Evolutionary conservation across 1,140 invertebrate species (phyloP).

Genomic region (Araneus ventricosus): DNA sequence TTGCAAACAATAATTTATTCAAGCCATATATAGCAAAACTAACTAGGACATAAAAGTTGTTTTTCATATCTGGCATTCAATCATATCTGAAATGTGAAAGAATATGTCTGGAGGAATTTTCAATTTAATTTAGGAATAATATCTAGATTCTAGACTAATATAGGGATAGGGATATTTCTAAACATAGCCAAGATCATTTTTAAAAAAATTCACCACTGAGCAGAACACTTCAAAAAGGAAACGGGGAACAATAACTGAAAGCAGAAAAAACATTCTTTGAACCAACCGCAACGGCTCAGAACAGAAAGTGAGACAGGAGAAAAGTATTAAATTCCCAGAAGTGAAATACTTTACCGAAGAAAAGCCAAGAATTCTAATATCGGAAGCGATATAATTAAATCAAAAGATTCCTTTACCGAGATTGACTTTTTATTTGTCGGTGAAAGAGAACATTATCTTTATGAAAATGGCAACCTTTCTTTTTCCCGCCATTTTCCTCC

Average conservation of each 20-base stretch:
- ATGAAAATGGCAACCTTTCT: slow-evolving; percentile 37
- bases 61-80: too few species aligned
- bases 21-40: too few species aligned
- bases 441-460: slow-evolving; percentile 53
- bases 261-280: not conserved
- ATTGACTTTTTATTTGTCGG: slow-evolving; percentile 39
- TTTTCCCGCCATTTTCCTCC: not conserved
- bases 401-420: slow-evolving; percentile 16
- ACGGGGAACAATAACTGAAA: not conserved
- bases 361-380: slow-evolving; percentile 42
- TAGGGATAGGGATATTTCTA: too few species aligned
- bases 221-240: not conserved
- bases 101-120: too few species aligned
- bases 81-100: too few species aligned
- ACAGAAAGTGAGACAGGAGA: not conserved
- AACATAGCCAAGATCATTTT: too few species aligned
- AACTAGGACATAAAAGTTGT: too few species aligned
- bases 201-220: too few species aligned
- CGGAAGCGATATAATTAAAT: slow-evolving; percentile 62
- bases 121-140: too few species aligned
- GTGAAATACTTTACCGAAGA: slow-evolving; percentile 21
- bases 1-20: too few species aligned
- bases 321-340: slow-evolving; percentile 40
- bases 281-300: not conserved
- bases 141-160: too few species aligned